phyloP scores from a whole-genome alignment of 2,888 invertebrate species.

The Apodemia mormo region DNA sequence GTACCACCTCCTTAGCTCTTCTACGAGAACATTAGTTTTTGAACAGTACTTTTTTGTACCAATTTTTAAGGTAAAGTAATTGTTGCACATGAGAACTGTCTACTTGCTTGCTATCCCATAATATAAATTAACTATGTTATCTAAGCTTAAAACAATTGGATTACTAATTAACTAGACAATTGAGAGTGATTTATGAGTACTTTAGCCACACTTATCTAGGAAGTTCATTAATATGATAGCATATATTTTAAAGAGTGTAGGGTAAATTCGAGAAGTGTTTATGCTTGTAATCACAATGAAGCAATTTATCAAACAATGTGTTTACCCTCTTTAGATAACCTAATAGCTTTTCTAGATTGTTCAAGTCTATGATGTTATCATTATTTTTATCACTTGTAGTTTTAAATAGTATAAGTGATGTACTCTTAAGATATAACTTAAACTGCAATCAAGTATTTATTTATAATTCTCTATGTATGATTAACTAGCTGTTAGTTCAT shows the following conservation, averaged over 20 bases:
- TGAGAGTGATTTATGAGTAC: constrained; percentile 6
- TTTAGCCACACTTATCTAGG: neutral
- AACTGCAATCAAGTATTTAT: neutral
- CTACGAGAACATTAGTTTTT: too few relatives aligned
- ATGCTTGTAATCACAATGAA: constrained; percentile 9
- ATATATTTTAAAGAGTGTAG: constrained; percentile 3
- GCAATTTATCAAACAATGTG: constrained; percentile 13
- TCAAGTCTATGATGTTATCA: constrained; percentile 12
- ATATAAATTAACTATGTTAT: neutral
- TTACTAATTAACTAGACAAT: constrained; percentile 2
- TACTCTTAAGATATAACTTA: neutral
- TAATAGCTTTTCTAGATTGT: constrained; percentile 16
- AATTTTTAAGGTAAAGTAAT: neutral
- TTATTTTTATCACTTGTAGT: neutral
- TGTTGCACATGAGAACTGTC: neutral
- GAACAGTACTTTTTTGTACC: neutral
- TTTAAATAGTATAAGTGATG: constrained; percentile 2
- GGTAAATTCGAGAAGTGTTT: constrained; percentile 3
- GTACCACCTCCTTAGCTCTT: too few relatives aligned
- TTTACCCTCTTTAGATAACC: constrained; percentile 16
- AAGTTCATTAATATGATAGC: constrained; percentile 3
- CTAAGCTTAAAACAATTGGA: neutral
- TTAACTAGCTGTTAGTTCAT: too few relatives aligned
- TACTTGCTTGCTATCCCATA: neutral
- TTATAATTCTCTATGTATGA: too few relatives aligned